A percentile compares a stretch with the other conserved stretches of the same genome.
Evolutionary conservation across 2,797 vertebrate genomes (phyloP).

Genomic region (Hydrophis major): DNA sequence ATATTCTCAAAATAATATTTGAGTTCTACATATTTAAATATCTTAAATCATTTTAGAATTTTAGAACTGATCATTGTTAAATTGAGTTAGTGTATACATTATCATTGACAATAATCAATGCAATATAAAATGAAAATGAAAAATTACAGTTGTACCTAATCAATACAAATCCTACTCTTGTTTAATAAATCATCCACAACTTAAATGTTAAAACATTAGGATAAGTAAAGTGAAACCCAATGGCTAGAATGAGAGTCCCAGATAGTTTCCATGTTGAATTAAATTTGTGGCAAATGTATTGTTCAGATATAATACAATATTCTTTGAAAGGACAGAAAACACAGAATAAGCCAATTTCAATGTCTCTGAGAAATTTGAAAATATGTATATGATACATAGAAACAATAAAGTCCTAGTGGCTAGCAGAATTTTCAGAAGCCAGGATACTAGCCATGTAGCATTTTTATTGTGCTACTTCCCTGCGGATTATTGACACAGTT

Average conservation of each 20-base stretch:
- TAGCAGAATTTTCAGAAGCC: constrained; percentile 17
- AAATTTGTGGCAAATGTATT: not conserved
- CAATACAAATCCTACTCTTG: not conserved
- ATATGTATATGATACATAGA: not conserved
- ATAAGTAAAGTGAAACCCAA: not conserved
- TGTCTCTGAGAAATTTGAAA: not conserved
- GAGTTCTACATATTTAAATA: not conserved
- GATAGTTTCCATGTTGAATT: not conserved
- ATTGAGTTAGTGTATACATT: not conserved
- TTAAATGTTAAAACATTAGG: not conserved
- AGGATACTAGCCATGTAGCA: not conserved
- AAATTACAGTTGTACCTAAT: not conserved
- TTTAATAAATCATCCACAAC: not conserved
- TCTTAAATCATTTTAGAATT: not conserved
- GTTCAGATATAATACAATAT: not conserved
- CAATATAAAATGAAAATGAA: not conserved
- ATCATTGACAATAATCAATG: not conserved
- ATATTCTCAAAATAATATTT: not conserved
- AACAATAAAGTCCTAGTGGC: not conserved
- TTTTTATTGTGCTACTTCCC: not conserved
- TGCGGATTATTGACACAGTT: not conserved
- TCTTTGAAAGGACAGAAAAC: not conserved
- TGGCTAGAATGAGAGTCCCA: not conserved
- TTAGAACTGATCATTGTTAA: not conserved
- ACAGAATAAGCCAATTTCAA: not conserved